These are phyloP conservation scores for Gnatocerus cornutus DNA, from an alignment of 2,888 invertebrate species.

Conservation along the genomic window DNA sequence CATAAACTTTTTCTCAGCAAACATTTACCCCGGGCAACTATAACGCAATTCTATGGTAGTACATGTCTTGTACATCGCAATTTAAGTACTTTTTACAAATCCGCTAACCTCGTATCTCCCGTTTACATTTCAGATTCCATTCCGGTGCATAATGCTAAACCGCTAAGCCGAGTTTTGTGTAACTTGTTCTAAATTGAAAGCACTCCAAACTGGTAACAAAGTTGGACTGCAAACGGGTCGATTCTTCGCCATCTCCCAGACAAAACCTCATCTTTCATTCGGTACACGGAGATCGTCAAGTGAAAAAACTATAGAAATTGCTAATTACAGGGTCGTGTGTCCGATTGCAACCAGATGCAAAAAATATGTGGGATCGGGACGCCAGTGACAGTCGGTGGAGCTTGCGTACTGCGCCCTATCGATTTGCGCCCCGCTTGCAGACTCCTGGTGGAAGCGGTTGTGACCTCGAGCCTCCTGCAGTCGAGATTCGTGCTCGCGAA, in stretches of 20 bases:
- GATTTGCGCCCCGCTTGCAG: slow-evolving; percentile 68
- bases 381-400: slow-evolving; percentile 56
- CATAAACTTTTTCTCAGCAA: background rate
- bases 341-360: slow-evolving; percentile 27
- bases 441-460: slow-evolving; percentile 75
- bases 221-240: background rate
- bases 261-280: background rate
- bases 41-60: slow-evolving; percentile 1
- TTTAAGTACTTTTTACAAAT: slow-evolving; percentile 3
- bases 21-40: background rate
- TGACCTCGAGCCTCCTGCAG: slow-evolving; percentile 70
- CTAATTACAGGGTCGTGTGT: slow-evolving; percentile 10
- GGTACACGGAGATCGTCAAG: background rate
- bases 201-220: slow-evolving; percentile 26
- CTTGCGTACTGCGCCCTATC: slow-evolving; percentile 58
- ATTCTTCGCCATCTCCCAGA: slow-evolving; percentile 1
- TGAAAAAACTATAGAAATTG: background rate
- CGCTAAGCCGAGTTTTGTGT: slow-evolving; percentile 32
- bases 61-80: slow-evolving; percentile 3
- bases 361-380: slow-evolving; percentile 39
- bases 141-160: slow-evolving; percentile 11
- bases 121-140: slow-evolving; percentile 11
- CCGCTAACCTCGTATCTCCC: slow-evolving; percentile 1
- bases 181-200: slow-evolving; percentile 31
- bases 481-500: slow-evolving; percentile 59